Base-by-base conservation (phyloP, 2,888 invertebrate species). In the Cryptocephalus primarius region DNA sequence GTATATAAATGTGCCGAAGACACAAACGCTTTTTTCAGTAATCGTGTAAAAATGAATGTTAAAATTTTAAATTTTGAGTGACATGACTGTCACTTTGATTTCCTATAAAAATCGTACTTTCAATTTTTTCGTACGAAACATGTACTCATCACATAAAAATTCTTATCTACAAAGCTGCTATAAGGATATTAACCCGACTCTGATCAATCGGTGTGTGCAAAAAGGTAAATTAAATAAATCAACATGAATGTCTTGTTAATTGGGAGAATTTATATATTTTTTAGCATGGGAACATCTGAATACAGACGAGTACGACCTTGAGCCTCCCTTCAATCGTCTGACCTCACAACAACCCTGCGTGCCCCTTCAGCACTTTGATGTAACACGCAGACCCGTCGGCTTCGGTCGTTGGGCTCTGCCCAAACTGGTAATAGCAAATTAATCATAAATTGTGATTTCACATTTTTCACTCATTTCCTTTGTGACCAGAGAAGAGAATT, bases 391-490 rank as follows among this genome's bases (percentile, higher is more conserved):
- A 47, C 66, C 67, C 14, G 50, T 67, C 33, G 74, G 70, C 32
- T 75, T 68, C 56, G 74, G 71, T 22, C 55, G 61, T 53, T 64
- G 60, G 56, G 73, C 71, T 12, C 55, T 75, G 44, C 71, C 71
- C 4, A 69, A 68, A 64, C 55, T 73, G 55, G 67, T 68, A 62
- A 39, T 43, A 12, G 39, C 12, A 32, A 13, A 32, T 33, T n/a
- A n/a, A n/a, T 11, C 2, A 12, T n/a, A 36, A 36, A 36, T n/a
- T n/a, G n/a, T n/a, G n/a, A 22, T 22, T 22, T 22, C 6, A 22
- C 22, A 6, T 22, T 22, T n/a, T 6, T 22, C 22, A 22, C 22
- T 22, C 6, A 4, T 6, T 6, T 22, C 22, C 22, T 22, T 6
- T 6, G 22, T 22, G 22, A 22, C 40, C 53, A 72, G 73, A 59